phyloP scores from a whole-genome alignment of 2,797 vertebrate species.

The Schizothorax lantsangensis region DNA sequence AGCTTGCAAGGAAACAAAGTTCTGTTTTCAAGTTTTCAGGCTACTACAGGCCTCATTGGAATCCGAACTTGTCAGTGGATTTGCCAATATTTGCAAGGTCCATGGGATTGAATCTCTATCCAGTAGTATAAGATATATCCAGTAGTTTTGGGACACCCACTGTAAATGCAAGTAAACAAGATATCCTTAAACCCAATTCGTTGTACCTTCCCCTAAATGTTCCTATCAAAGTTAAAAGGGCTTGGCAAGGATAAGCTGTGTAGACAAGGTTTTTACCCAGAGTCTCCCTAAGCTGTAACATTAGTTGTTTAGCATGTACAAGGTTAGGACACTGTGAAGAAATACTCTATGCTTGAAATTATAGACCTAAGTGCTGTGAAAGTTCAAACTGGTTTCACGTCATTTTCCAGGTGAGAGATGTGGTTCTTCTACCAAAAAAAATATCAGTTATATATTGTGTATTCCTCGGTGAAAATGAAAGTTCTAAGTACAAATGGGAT shows the following conservation, averaged over 20 bases:
- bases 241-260: not conserved
- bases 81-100: not conserved
- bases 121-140: not conserved
- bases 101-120: not conserved
- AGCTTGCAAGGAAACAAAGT: slow-evolving; percentile 1
- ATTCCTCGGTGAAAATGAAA: not conserved
- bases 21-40: not conserved
- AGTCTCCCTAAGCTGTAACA: not conserved
- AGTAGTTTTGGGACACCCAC: not conserved
- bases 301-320: not conserved
- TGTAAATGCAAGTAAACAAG: not conserved
- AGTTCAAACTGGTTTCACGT: not conserved
- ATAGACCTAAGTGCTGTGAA: not conserved
- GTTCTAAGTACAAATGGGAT: not conserved
- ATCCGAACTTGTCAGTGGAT: not conserved
- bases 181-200: not conserved
- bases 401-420: not conserved
- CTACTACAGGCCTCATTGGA: not conserved
- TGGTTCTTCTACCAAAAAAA: not conserved
- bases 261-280: not conserved
- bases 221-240: not conserved
- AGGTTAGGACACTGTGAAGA: not conserved
- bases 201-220: not conserved
- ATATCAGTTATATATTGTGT: not conserved
- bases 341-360: not conserved